Evolutionary conservation across 1,140 invertebrate genomes (phyloP).

Genomic region (Triops longicaudatus): DNA sequence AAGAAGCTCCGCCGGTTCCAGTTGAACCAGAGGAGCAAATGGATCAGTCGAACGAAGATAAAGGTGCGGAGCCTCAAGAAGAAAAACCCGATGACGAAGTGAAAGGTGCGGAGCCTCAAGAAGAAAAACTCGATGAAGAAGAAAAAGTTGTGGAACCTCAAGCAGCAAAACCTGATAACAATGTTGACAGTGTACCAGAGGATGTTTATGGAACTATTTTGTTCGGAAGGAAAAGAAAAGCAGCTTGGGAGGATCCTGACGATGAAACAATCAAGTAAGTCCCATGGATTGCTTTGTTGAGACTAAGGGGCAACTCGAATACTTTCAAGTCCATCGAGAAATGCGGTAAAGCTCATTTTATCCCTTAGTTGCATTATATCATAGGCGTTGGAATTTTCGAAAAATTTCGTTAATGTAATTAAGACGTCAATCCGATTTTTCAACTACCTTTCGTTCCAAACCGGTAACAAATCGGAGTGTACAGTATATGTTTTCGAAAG

Average conservation of each 20-base stretch:
- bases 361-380: too few relatives aligned
- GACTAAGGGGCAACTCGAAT: too few relatives aligned
- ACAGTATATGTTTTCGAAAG: too few relatives aligned
- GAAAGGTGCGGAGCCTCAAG: background rate
- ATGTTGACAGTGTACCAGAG: background rate
- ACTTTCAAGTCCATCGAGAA: background rate
- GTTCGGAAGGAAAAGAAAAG: conserved; percentile 19
- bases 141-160: background rate
- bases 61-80: background rate
- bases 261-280: conserved; percentile 24
- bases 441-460: too few relatives aligned
- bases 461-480: too few relatives aligned
- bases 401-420: too few relatives aligned
- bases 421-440: too few relatives aligned
- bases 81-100: background rate
- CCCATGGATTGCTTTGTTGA: too few relatives aligned
- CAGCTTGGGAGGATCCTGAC: conserved; percentile 28
- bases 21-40: background rate
- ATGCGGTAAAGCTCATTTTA: too few relatives aligned
- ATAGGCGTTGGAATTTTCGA: too few relatives aligned
- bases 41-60: background rate
- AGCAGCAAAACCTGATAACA: background rate
- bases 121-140: background rate
- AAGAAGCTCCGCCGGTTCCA: background rate
- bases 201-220: background rate